Percentiles rank a stretch among this genome's conserved stretches.
Conservation (phyloP, 2,113 vertebrate genomes). For the Talpa occidentalis region DNA sequence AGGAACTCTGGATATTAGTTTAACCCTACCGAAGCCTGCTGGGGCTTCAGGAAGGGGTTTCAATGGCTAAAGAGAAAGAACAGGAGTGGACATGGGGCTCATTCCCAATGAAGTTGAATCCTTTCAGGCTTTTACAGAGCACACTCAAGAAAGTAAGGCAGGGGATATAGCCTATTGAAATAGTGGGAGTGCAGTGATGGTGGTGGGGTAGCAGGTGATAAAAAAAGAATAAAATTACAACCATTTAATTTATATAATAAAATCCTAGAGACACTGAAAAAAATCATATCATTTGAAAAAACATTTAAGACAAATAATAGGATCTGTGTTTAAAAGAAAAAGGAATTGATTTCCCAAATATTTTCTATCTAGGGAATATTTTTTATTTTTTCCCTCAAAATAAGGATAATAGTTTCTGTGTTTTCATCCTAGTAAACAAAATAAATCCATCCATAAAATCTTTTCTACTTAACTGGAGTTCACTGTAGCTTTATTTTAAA, state of each 20-base stretch:
- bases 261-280: neutral
- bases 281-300: neutral
- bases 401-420: conserved; percentile 21
- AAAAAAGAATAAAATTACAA: neutral
- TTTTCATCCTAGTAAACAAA: conserved; percentile 19
- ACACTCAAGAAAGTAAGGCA: neutral
- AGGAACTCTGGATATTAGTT: neutral
- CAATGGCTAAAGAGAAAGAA: neutral
- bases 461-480: conserved; percentile 11
- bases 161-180: neutral
- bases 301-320: conserved; percentile 45
- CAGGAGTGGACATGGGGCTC: neutral
- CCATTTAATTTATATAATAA: conserved; percentile 25
- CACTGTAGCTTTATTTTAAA: conserved; percentile 1
- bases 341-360: conserved; percentile 35
- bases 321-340: conserved; percentile 17
- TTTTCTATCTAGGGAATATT: conserved; percentile 40
- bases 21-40: neutral
- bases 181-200: neutral
- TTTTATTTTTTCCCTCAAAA: conserved; percentile 45
- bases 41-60: neutral
- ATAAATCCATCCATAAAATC: neutral
- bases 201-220: neutral
- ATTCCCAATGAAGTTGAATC: neutral
- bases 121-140: neutral